Evolutionary conservation across 2,797 vertebrate genomes (phyloP).

Genomic region (Sebastes iracundus): DNA sequence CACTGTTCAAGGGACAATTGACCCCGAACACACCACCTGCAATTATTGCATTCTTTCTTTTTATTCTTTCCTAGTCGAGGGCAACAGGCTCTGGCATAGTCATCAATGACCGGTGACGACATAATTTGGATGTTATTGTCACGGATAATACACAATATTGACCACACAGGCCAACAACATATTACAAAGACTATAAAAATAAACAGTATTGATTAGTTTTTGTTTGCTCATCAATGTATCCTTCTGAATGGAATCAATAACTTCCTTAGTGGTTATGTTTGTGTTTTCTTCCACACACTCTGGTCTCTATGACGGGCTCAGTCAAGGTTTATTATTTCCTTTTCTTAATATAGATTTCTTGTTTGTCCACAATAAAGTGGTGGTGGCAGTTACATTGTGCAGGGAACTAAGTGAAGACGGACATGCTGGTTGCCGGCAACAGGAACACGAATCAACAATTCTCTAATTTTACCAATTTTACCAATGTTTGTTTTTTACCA

Average conservation of each 20-base stretch:
- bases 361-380: background rate
- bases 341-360: background rate
- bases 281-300: background rate
- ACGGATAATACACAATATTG: background rate
- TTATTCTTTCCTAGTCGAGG: background rate
- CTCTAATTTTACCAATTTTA: background rate
- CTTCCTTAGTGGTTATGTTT: background rate
- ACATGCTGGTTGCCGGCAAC: background rate
- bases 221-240: background rate
- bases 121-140: slow-evolving; percentile 12
- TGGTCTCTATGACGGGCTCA: background rate
- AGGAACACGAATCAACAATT: background rate
- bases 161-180: background rate
- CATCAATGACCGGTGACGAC: slow-evolving; percentile 2
- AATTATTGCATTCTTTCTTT: slow-evolving; percentile 44
- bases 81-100: background rate
- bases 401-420: no score
- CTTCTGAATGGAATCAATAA: background rate
- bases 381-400: background rate
- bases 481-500: background rate
- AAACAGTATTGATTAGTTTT: background rate
- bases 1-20: slow-evolving; percentile 37
- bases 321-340: background rate
- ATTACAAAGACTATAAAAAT: background rate
- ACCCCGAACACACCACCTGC: slow-evolving; percentile 14